These are phyloP conservation scores for Dendronephthya gigantea DNA, from an alignment of 64 coral and sea anemone species.

Conservation along the genomic window DNA sequence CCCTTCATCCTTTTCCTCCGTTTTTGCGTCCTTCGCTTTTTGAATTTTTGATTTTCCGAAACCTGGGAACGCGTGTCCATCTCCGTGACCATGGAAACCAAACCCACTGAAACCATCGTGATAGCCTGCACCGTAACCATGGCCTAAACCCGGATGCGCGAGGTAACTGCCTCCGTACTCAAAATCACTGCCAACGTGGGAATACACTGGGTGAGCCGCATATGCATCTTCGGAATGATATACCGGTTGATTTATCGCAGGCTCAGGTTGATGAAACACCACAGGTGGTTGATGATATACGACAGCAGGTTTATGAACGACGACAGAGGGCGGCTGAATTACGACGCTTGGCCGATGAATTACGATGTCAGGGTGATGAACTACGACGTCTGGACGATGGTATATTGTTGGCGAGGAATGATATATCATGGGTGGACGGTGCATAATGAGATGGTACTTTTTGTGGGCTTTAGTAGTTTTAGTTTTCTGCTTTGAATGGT, in stretches of 20 bases:
- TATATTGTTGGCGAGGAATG: constrained; percentile 76
- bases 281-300: constrained; percentile 68
- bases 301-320: constrained; percentile 71
- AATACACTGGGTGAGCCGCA: constrained; percentile 35
- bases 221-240: constrained; percentile 56
- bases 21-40: neutral
- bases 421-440: constrained; percentile 51
- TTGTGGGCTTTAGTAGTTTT: constrained; percentile 28
- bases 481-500: neutral
- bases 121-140: constrained; percentile 13
- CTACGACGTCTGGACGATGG: constrained; percentile 62
- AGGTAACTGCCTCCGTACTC: constrained; percentile 38
- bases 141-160: constrained; percentile 51
- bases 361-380: constrained; percentile 70
- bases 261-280: constrained; percentile 69
- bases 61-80: neutral
- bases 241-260: constrained; percentile 48
- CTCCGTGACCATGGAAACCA: neutral
- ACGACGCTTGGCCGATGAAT: constrained; percentile 70
- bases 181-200: constrained; percentile 16
- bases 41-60: constrained; percentile 39
- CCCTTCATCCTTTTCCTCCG: neutral
- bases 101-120: constrained; percentile 42
- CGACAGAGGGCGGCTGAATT: constrained; percentile 68
- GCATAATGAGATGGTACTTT: constrained; percentile 42